phyloP scores from a whole-genome alignment of 2,888 invertebrate species.

The Molanna angustata region DNA sequence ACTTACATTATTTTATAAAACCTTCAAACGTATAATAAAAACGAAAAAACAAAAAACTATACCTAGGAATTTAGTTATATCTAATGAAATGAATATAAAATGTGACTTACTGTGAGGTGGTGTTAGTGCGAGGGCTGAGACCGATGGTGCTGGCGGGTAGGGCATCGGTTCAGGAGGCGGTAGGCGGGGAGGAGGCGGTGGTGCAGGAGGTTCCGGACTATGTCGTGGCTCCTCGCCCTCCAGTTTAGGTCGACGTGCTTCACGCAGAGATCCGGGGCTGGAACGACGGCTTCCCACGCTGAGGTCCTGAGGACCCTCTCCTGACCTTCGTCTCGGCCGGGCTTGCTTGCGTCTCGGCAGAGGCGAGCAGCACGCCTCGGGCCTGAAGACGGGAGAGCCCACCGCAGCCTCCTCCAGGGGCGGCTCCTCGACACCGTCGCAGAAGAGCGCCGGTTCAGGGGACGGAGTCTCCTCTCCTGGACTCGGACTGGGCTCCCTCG shows the following conservation, averaged over 20 bases:
- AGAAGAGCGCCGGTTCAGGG: conserved; percentile 46
- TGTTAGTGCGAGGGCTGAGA: conserved; percentile 73
- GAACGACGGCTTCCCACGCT: conserved; percentile 39
- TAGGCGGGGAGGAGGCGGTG: conserved; percentile 58
- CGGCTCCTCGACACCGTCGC: conserved; percentile 47
- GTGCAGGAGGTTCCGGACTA: conserved; percentile 50
- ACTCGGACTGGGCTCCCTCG: conserved; percentile 37
- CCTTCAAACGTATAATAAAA: too few species aligned
- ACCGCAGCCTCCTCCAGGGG: conserved; percentile 44
- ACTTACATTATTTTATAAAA: too few species aligned
- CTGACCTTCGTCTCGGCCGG: conserved; percentile 78
- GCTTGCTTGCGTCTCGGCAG: conserved; percentile 84
- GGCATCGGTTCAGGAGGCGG: conserved; percentile 60
- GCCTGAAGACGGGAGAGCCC: conserved; percentile 48
- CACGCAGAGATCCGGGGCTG: conserved; percentile 42
- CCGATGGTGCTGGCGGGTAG: conserved; percentile 71
- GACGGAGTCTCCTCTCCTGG: conserved; percentile 40
- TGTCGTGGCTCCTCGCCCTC: conserved; percentile 39
- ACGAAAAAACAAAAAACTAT: too few species aligned
- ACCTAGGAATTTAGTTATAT: too few species aligned
- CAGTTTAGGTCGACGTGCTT: conserved; percentile 32
- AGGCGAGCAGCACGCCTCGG: conserved; percentile 68
- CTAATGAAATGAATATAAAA: not conserved
- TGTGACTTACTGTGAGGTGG: conserved; percentile 74
- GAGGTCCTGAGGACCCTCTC: conserved; percentile 69